Evolutionary conservation across 2,113 vertebrate species (phyloP).

Genomic region (Macroglossus sobrinus): DNA sequence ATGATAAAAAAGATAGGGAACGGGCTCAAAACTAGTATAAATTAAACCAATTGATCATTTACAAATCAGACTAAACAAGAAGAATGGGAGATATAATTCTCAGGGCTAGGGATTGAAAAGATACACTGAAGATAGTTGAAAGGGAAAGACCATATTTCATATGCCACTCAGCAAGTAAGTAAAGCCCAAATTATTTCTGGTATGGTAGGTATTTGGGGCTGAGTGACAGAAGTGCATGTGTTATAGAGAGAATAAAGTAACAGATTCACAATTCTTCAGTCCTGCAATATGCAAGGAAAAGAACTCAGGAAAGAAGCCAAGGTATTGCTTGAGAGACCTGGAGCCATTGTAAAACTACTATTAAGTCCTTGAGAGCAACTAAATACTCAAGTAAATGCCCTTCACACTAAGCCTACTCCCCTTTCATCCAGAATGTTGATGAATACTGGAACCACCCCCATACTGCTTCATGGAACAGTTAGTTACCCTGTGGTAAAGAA

Average conservation of each 20-base stretch:
- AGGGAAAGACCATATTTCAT: background rate
- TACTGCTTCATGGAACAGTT: background rate
- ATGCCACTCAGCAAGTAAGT: background rate
- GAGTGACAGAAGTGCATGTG: background rate
- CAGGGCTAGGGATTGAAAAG: background rate
- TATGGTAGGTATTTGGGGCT: too few species aligned
- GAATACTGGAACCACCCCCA: background rate
- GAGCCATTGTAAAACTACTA: background rate
- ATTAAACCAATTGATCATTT: background rate
- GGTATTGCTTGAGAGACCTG: accelerated
- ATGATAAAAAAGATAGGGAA: background rate
- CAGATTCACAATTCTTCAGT: background rate
- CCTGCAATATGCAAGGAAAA: background rate
- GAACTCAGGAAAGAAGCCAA: background rate
- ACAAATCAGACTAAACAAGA: background rate
- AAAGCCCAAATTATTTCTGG: background rate
- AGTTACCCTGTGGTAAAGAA: background rate
- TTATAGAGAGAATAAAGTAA: background rate
- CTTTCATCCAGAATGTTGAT: background rate
- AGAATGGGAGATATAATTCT: background rate
- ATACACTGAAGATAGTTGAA: background rate
- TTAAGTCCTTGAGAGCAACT: background rate
- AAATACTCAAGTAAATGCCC: background rate
- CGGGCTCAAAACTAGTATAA: background rate
- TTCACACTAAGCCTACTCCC: background rate